phyloP scores from a whole-genome alignment of 2,888 invertebrate genomes.

The Xylocampa areola region DNA sequence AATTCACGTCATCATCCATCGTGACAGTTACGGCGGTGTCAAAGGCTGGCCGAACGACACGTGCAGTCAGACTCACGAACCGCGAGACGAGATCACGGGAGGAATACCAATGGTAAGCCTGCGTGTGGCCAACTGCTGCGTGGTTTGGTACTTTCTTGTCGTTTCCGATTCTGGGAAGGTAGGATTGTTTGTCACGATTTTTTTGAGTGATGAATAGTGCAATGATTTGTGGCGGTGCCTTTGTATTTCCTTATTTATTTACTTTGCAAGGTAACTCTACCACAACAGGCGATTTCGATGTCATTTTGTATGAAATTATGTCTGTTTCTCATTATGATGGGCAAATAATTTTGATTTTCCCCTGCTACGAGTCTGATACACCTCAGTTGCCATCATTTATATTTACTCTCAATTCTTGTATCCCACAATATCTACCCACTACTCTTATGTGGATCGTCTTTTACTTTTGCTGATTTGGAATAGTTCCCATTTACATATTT shows the following conservation, averaged over 20 bases:
- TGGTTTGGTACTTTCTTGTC: constrained; percentile 32
- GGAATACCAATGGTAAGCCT: constrained; percentile 54
- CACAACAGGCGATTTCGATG: too few relatives aligned
- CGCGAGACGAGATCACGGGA: constrained; percentile 34
- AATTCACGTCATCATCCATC: constrained; percentile 63
- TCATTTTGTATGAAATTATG: too few relatives aligned
- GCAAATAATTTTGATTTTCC: too few relatives aligned
- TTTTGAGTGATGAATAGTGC: background rate
- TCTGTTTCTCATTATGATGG: too few relatives aligned
- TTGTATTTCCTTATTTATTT: constrained; percentile 11
- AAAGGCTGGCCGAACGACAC: constrained; percentile 57
- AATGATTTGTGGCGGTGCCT: constrained; percentile 24
- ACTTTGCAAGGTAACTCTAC: too few relatives aligned
- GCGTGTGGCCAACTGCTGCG: constrained; percentile 49
- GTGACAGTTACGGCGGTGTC: constrained; percentile 65
- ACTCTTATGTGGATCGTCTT: too few relatives aligned
- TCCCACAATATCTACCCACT: too few relatives aligned
- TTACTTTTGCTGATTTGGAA: too few relatives aligned
- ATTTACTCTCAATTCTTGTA: too few relatives aligned
- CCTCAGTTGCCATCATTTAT: too few relatives aligned
- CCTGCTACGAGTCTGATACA: too few relatives aligned
- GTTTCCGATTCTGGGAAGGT: constrained; percentile 42
- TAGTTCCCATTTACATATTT: too few relatives aligned
- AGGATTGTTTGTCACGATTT: constrained; percentile 30
- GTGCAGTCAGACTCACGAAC: constrained; percentile 50